These are phyloP conservation scores for Drosophila santomea DNA, from an alignment of 1,140 invertebrate species.

Conservation along the genomic window DNA sequence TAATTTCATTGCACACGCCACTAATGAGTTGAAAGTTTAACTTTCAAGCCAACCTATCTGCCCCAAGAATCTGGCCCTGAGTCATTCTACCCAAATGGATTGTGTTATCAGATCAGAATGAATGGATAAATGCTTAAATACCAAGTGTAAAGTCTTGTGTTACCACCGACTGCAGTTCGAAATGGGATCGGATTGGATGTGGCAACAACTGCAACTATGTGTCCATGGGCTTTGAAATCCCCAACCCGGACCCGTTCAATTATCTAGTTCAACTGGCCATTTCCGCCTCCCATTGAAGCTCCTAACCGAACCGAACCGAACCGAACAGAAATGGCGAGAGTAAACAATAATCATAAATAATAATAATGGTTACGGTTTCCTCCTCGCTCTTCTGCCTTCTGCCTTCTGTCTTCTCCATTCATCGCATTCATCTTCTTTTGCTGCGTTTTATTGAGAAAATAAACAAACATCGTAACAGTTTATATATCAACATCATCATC, in stretches of 20 bases:
- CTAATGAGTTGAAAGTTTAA: slow-evolving; percentile 15
- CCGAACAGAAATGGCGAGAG: slow-evolving; percentile 19
- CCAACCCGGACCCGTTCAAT: slow-evolving; percentile 29
- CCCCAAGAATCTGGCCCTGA: slow-evolving; percentile 15
- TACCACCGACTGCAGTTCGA: not conserved
- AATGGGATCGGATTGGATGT: not conserved
- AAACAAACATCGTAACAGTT: slow-evolving; percentile 67
- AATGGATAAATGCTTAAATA: not conserved
- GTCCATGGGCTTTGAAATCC: slow-evolving; percentile 3
- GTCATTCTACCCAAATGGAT: slow-evolving; percentile 9
- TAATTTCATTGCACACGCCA: slow-evolving; percentile 12
- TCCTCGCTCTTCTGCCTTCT: slow-evolving; percentile 1
- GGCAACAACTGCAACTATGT: too few species aligned
- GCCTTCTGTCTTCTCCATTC: too few species aligned
- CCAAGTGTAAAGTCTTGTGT: too few species aligned
- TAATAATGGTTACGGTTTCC: slow-evolving; percentile 55
- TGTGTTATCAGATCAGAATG: slow-evolving; percentile 17
- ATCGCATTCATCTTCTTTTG: slow-evolving; percentile 18
- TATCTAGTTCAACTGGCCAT: slow-evolving; percentile 45
- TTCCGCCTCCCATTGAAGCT: slow-evolving; percentile 29
- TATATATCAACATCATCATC: slow-evolving; percentile 37
- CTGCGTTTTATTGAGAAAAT: slow-evolving; percentile 59
- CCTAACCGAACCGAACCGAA: too few species aligned
- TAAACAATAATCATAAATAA: slow-evolving; percentile 44
- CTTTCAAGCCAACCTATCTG: not conserved